These are phyloP conservation scores for Polydrusus pterygomalis DNA, from an alignment of 2,888 invertebrate species.

Conservation along the genomic window DNA sequence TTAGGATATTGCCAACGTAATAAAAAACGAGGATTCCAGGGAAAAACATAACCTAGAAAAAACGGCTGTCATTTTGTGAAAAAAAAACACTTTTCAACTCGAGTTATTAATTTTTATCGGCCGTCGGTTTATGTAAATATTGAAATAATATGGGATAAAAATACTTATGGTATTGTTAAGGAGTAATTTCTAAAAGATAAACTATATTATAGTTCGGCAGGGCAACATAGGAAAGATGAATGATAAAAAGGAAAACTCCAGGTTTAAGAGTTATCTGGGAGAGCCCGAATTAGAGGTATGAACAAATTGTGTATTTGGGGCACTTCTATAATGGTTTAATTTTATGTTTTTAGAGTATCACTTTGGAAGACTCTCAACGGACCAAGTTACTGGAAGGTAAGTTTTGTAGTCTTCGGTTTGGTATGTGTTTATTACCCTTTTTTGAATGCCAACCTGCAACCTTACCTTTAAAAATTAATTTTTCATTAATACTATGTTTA, in stretches of 20 bases:
- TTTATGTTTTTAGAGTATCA: conserved; percentile 65
- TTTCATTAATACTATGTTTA: neutral
- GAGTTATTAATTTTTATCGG: conserved; percentile 20
- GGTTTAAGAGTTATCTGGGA: conserved; percentile 70
- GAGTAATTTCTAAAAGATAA: conserved; percentile 26
- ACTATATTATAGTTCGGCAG: neutral
- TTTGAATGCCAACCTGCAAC: too few relatives aligned
- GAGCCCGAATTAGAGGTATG: conserved; percentile 68
- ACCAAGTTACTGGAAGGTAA: conserved; percentile 70
- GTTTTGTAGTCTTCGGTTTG: neutral
- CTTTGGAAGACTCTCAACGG: conserved; percentile 67
- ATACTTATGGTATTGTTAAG: neutral
- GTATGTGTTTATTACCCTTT: too few relatives aligned
- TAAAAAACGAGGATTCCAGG: neutral
- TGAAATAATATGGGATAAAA: conserved; percentile 43
- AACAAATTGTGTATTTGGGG: conserved; percentile 14
- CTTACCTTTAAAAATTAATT: too few relatives aligned
- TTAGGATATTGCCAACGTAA: conserved; percentile 9
- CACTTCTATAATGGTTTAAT: conserved; percentile 6
- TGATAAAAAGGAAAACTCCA: conserved; percentile 67
- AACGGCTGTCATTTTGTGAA: conserved; percentile 15
- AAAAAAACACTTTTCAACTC: conserved; percentile 23
- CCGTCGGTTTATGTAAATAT: conserved; percentile 20
- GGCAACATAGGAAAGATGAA: conserved; percentile 60
- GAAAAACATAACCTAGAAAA: conserved; percentile 23